Percentiles rank a stretch among this genome's conserved stretches.
Conservation (phyloP, 1,140 invertebrate genomes). For the Bombus huntii region DNA sequence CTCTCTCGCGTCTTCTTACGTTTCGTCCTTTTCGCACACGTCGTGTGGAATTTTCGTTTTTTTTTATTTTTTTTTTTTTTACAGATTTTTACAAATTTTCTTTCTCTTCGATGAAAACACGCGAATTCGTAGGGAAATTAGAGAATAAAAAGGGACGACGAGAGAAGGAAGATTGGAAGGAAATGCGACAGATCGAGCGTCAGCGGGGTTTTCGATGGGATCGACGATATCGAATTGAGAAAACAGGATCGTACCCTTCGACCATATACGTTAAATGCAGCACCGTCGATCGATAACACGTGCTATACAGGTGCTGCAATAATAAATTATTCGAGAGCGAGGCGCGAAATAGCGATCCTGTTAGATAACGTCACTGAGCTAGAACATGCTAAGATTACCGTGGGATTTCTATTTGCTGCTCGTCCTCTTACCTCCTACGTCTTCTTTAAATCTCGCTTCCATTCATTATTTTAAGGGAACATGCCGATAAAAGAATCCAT, state of each 20-base stretch:
- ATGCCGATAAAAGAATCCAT: conserved; percentile 20
- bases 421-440: conserved; percentile 2
- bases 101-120: no score
- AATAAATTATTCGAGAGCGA: conserved; percentile 64
- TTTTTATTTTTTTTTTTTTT: no score
- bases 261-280: conserved; percentile 53
- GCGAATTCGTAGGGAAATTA: not conserved
- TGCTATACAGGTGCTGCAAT: conserved; percentile 48
- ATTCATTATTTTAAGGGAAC: conserved; percentile 34
- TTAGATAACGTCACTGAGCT: conserved; percentile 56
- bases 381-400: conserved; percentile 55
- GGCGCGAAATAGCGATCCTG: conserved; percentile 59
- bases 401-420: conserved; percentile 55
- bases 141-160: not conserved
- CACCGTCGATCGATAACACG: conserved; percentile 57
- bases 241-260: conserved; percentile 37
- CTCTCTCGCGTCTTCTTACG: not conserved
- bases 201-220: not conserved
- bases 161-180: not conserved
- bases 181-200: conserved; percentile 7
- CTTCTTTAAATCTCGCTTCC: conserved; percentile 42
- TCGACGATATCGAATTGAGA: conserved; percentile 34
- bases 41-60: not conserved
- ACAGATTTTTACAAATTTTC: not conserved
- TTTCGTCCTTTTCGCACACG: no score